These are phyloP conservation scores for Dolomedes plantarius DNA, from an alignment of 2,888 invertebrate species.

Conservation along the genomic window DNA sequence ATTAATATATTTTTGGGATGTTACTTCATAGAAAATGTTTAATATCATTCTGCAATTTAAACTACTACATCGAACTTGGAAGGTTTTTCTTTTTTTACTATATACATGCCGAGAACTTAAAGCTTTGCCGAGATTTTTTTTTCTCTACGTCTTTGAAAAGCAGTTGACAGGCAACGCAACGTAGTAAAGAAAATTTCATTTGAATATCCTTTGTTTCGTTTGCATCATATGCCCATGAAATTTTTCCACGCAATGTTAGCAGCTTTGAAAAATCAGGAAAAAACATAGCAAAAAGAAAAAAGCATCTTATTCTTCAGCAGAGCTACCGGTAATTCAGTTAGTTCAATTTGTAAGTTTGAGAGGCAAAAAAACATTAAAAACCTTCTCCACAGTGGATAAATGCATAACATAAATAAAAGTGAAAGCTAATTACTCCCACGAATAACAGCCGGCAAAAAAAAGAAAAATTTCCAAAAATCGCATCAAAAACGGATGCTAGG, in stretches of 20 bases:
- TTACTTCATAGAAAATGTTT: too few relatives aligned
- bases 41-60: too few relatives aligned
- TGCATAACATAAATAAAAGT: neutral
- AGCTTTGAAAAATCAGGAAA: too few relatives aligned
- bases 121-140: too few relatives aligned
- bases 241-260: neutral
- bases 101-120: too few relatives aligned
- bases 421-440: constrained; percentile 11
- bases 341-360: neutral
- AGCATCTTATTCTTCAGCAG: neutral
- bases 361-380: neutral
- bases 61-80: too few relatives aligned
- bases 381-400: neutral
- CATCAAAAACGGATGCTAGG: neutral
- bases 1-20: too few relatives aligned
- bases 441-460: neutral
- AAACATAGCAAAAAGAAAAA: neutral
- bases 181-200: too few relatives aligned
- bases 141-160: too few relatives aligned
- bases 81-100: too few relatives aligned
- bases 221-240: neutral
- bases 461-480: neutral
- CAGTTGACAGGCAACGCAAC: too few relatives aligned
- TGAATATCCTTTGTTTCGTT: too few relatives aligned
- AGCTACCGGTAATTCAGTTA: neutral